A percentile compares a stretch with the other conserved stretches of the same genome.
These are phyloP conservation scores for Nudaria mundana DNA, from an alignment of 2,888 invertebrate species.

Conservation along the genomic window DNA sequence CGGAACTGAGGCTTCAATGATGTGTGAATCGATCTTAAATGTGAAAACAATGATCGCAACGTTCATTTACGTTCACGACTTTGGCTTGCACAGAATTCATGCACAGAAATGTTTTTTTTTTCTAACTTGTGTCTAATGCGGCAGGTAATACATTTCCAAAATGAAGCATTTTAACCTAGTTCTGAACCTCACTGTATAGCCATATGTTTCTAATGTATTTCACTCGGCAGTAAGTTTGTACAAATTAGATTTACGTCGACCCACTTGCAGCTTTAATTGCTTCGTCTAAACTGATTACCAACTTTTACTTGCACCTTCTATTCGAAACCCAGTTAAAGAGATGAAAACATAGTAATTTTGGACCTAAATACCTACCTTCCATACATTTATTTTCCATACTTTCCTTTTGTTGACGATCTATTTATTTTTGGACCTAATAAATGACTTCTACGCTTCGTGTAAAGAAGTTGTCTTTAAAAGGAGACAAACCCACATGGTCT, in stretches of 20 bases:
- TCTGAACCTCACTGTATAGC: constrained; percentile 7
- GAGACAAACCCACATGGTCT: constrained; percentile 13
- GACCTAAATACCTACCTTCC: too few relatives aligned
- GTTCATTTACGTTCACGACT: too few relatives aligned
- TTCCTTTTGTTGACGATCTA: not conserved
- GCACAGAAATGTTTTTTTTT: too few relatives aligned
- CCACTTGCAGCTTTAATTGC: constrained; percentile 48
- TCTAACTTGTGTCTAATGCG: too few relatives aligned
- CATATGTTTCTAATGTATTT: constrained; percentile 32
- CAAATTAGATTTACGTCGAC: constrained; percentile 45
- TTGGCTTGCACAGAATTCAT: too few relatives aligned
- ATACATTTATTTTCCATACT: too few relatives aligned
- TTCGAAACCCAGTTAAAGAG: constrained; percentile 2
- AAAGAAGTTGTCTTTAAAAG: constrained; percentile 9
- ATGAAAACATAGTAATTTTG: not conserved
- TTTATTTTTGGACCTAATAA: not conserved
- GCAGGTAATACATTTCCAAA: too few relatives aligned
- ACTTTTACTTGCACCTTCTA: constrained; percentile 20
- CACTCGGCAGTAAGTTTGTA: constrained; percentile 35
- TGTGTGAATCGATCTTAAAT: too few relatives aligned
- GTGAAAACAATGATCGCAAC: too few relatives aligned
- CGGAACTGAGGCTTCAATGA: too few relatives aligned
- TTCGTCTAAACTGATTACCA: constrained; percentile 44
- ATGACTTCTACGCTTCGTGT: constrained; percentile 11
- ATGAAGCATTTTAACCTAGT: too few relatives aligned